phyloP scores from a whole-genome alignment of 2,888 invertebrate genomes.

The Temnothorax ravouxi region DNA sequence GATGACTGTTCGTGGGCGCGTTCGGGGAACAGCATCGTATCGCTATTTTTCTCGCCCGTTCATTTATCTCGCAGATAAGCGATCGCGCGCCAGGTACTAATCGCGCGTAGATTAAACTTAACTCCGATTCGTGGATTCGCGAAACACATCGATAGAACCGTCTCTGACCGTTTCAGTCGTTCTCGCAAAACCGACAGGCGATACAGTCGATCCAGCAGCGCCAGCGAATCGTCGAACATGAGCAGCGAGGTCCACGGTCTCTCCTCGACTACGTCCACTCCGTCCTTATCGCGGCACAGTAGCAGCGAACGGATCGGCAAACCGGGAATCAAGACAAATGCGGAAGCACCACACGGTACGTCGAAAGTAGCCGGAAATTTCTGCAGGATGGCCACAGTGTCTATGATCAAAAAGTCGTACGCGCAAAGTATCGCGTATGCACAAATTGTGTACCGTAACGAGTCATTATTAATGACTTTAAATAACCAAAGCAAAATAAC shows the following conservation, averaged over 20 bases:
- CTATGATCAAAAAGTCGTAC: not conserved
- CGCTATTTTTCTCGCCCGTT: not conserved
- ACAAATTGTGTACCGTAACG: constrained; percentile 1
- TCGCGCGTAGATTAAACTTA: not conserved
- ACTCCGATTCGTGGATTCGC: constrained; percentile 15
- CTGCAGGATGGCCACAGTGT: no score
- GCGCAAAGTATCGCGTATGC: not conserved
- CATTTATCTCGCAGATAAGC: constrained; percentile 34
- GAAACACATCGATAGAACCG: constrained; percentile 1
- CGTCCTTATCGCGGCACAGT: constrained; percentile 87
- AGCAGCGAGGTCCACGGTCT: constrained; percentile 84
- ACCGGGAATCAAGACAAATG: constrained; percentile 73
- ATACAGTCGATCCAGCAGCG: constrained; percentile 84
- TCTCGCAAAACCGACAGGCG: constrained; percentile 82
- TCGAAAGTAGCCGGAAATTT: not conserved
- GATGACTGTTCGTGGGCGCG: not conserved
- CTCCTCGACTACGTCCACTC: constrained; percentile 85
- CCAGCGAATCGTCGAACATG: constrained; percentile 84
- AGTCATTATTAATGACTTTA: not conserved
- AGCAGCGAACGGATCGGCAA: constrained; percentile 83
- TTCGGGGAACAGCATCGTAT: not conserved
- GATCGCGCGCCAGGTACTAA: not conserved
- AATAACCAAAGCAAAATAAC: not conserved
- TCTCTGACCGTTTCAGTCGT: constrained; percentile 74
- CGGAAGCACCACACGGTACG: constrained; percentile 74